Base-by-base conservation (phyloP, 2,113 vertebrate genomes). In the Neodontobutis hainanensis region DNA sequence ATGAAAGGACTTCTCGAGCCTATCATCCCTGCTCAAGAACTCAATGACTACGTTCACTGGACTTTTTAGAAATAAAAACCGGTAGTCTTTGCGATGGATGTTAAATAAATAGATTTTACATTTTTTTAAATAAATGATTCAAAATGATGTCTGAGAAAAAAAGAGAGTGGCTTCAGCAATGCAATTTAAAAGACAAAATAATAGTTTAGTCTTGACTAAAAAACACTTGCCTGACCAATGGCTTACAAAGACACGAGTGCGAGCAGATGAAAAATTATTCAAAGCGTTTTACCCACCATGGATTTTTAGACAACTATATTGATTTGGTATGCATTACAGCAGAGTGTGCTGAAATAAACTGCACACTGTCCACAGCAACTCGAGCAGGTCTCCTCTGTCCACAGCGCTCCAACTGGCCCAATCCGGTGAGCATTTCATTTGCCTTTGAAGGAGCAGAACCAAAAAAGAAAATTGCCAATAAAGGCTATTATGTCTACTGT, bases 401-500 rank as follows among this genome's bases (percentile, higher is more conserved):
- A 49, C 55, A 34, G 35, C 5, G 27, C 75, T 42, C 43, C 49
- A 59, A 68, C 60, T 61, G 40, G 32, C 62, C 78, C 44, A 47
- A 75, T 68, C 53, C 52, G 9, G 60, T 67, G 46, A 70, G 68
- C 36, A 46, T 85, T 84, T 80, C 71, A 84, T 85, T 78, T 64
- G 78, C 53, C 78, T 86, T 78, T 79, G 77, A 80, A 83, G 75
- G 35, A 68, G 70, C 69, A 87, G 70, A 83, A 86, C 62, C 60
- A 48, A 55, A 68, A n/a, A 61, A 68, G 68, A 56, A 81, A 85
- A 80, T 80, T 83, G 73, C 74, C 68, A 53, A 87, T 88, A 82
- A 86, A 85, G 70, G 77, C 85, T 72, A 84, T 84, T 85, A 88
- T 83, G 73, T 81, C 68, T 2, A 4, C 77, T 73, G 79, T 89